Evolutionary conservation across 1,140 invertebrate species (phyloP).

Genomic region (Bombus haemorrhoidalis): DNA sequence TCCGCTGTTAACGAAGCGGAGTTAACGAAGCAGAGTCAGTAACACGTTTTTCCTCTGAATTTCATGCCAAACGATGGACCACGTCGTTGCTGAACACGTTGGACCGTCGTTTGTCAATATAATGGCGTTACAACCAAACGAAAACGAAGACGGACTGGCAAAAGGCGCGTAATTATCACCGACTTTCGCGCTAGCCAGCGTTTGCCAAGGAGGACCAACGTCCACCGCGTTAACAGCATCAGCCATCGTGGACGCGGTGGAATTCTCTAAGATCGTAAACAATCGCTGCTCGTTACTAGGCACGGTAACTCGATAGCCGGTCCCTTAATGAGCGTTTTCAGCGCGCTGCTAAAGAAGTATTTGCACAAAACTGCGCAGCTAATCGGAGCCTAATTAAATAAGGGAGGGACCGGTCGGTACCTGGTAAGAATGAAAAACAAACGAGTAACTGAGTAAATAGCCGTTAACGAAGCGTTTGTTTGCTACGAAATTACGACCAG

Average conservation of each 20-base stretch:
- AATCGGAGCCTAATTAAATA: constrained; percentile 69
- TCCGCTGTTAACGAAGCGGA: neutral
- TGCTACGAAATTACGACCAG: neutral
- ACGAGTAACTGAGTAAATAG: constrained; percentile 61
- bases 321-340: constrained; percentile 68
- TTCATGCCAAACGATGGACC: neutral
- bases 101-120: neutral
- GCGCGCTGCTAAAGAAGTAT: constrained; percentile 62
- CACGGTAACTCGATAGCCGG: constrained; percentile 63
- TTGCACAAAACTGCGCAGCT: constrained; percentile 65
- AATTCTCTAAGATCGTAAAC: constrained; percentile 64
- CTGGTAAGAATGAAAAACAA: constrained; percentile 55
- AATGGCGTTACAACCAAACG: neutral
- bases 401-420: constrained; percentile 33
- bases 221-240: neutral
- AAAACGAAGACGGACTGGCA: neutral
- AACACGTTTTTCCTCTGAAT: neutral
- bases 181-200: neutral
- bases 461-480: constrained; percentile 49
- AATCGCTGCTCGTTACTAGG: constrained; percentile 65
- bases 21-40: neutral
- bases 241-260: constrained; percentile 15
- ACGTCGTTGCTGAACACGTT: neutral
- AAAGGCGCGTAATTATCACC: constrained; percentile 15
- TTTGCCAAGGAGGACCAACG: constrained; percentile 12